Conservation (phyloP, 2,113 vertebrate genomes). For the Gambusia affinis region DNA sequence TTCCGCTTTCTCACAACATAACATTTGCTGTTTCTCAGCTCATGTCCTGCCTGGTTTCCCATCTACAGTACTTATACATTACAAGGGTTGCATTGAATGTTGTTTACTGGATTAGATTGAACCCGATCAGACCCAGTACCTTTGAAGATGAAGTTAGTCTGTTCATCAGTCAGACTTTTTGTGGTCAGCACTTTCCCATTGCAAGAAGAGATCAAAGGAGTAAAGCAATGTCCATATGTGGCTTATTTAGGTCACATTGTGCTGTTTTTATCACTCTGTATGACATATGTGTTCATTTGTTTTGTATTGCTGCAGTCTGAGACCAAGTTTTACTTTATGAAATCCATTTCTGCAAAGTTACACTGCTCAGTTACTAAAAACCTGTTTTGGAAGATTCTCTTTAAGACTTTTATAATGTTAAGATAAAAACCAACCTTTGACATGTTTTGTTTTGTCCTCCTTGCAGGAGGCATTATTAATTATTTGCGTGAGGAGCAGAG, state of each 20-base stretch:
- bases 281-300: neutral
- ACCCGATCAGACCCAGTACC: conserved; percentile 30
- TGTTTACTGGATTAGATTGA: conserved; percentile 55
- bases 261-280: conserved; percentile 7
- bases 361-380: too few relatives aligned
- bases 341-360: neutral
- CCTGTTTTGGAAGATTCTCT: too few relatives aligned
- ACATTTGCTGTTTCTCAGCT: conserved; percentile 43
- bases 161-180: conserved; percentile 54
- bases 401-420: too few relatives aligned
- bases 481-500: too few relatives aligned
- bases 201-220: conserved; percentile 38
- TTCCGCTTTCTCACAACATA: conserved; percentile 35
- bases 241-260: conserved; percentile 27
- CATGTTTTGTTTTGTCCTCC: too few relatives aligned
- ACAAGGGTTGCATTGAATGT: conserved; percentile 30
- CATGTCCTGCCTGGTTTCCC: conserved; percentile 30
- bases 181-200: conserved; percentile 22
- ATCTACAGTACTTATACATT: conserved; percentile 14
- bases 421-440: too few relatives aligned
- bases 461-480: too few relatives aligned
- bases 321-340: neutral
- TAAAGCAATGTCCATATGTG: conserved; percentile 41
- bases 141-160: conserved; percentile 55
- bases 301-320: neutral